Base-by-base conservation (phyloP, 2,113 vertebrate species). In the Ahaetulla prasina region DNA sequence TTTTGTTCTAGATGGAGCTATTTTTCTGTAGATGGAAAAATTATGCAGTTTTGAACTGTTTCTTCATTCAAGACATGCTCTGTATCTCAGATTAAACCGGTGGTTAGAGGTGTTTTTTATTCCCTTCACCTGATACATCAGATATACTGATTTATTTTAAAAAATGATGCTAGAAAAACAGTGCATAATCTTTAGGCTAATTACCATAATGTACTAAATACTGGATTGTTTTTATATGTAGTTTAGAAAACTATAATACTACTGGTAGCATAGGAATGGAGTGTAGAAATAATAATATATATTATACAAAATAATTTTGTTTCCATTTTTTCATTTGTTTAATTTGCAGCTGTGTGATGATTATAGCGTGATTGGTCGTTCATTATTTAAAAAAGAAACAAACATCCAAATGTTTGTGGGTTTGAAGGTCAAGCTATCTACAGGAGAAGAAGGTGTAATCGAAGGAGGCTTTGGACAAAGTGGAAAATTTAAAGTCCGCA, bases 341-440 rank as follows among this genome's bases (percentile, higher is more conserved):
- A 50, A 9, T 93, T 95, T 94, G 22, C 93, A 99, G 99, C 98
- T 98, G 74, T 98, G 98, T 3, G 99, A 99, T 4, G 99, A 99
- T 96, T 98, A 98, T 96, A 98, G 97, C 0, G 98, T 99, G 95
- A 99, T 99, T 39, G 99, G 99, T 91, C 98, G 98, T 60, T 99
- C 98, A 0, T 96, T 99, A 92, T 99, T 99, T 97, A 99, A 99
- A 97, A 99, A 99, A 95, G 99, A 99, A 96, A 99, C 99, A 85
- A 99, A 99, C 97, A 98, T 99, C 90, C 99, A 99, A 96, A 98
- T 99, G 57, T 99, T 99, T 45, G 97, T 99, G 96, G 99, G 99
- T 52, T 97, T 99, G 80, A 99, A 98, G 95, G 98, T 99, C 92
- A 98, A 95, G 2, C 96, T 99, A 35, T 99, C 99, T 2, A 99